Base-by-base conservation (phyloP, 1,140 invertebrate species). In the Bombyx mori region DNA sequence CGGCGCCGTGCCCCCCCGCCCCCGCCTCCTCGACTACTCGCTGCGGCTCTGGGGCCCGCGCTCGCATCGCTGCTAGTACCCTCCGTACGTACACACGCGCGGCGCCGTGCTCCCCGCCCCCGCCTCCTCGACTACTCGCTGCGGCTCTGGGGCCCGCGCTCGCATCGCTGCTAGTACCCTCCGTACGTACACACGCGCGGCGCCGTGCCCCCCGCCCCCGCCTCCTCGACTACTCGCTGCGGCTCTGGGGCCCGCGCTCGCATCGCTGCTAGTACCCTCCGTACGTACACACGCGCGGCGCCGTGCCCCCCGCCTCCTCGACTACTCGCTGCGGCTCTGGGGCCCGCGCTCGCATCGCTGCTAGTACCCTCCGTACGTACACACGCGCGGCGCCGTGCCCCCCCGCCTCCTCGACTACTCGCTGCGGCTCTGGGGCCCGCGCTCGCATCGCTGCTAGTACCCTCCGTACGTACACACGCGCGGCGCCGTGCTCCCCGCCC, bases 101-200 rank as follows among this genome's bases (percentile, higher is more conserved):
- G 12, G 12, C 12, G 12, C 12, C 12, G 12, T 18, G 12, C 12
- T 1, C 45, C 42, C 58, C 56, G 45, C 49, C n/a, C n/a, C n/a
- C n/a, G n/a, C n/a, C n/a, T n/a, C n/a, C n/a, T n/a, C 89, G 98
- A 99, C 90, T 94, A 94, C 68, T 98, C 97, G 51, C 93, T 99
- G 57, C 91, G 97, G 71, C 94, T 99, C 86, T 99, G 98, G 97
- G 96, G 95, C 9, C 95, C 96, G 61, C 67, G 77, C 56, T 50
- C 62, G 6, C 68, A 64, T 51, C 64, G 49, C 58, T 57, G 60
- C 65, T 69, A 69, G 69, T 47, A 55, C 18, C 42, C 12, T 18
- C 12, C 12, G 12, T 18, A 18, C 12, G 12, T 18, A 18, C 12
- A 18, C 12, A 18, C 12, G 12, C 12, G 12, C 12, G 12, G 12